Base-by-base conservation (phyloP, 1,140 invertebrate species). In the Rhynchophorus ferrugineus region DNA sequence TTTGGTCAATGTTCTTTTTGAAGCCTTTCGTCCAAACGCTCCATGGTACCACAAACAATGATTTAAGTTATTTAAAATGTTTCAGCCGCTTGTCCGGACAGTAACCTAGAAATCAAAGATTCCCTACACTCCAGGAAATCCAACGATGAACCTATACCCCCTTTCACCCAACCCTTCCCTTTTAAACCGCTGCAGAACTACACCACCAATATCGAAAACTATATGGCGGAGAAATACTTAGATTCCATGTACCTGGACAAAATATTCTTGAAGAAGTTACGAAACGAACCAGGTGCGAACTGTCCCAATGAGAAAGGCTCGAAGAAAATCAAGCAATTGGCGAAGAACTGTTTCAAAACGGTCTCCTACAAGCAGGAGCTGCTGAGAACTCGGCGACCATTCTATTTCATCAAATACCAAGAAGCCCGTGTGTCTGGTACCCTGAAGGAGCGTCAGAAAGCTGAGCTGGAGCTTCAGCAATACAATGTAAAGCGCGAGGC, bases 231-330 rank as follows among this genome's bases (percentile, higher is more conserved):
- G 65, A 78, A 74, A 58, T 78, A 77, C 61, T 60, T 78, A 14
- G 73, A 75, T n/a, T 69, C 70, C 0, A 73, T 77, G 71, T 75
- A 72, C 16, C 67, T 72, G 19, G 75, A 78, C 54, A 77, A 76
- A 57, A 71, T 74, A 50, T 78, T 75, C 53, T 59, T 77, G 3
- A 69, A 73, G 51, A 62, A 69, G 16, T 58, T 76, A 3, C 67
- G 57, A 29, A 65, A 68, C 17, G 68, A 73, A 57, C 61, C 56
- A 7, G 69, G 74, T n/a, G 54, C 74, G 6, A 61, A 60, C 19
- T 74, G 71, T 42, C 73, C 75, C 1, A 78, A 78, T 59, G 54
- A 70, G 17, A 56, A 56, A 17, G 74, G 75, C 17, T 73, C 69
- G 42, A 48, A 60, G 33, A 66, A 72, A 56, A 63, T 77, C 29